Percentiles rank a stretch among this genome's conserved stretches.
phyloP scores from a whole-genome alignment of 1,140 invertebrate species.

The Arion vulgaris region DNA sequence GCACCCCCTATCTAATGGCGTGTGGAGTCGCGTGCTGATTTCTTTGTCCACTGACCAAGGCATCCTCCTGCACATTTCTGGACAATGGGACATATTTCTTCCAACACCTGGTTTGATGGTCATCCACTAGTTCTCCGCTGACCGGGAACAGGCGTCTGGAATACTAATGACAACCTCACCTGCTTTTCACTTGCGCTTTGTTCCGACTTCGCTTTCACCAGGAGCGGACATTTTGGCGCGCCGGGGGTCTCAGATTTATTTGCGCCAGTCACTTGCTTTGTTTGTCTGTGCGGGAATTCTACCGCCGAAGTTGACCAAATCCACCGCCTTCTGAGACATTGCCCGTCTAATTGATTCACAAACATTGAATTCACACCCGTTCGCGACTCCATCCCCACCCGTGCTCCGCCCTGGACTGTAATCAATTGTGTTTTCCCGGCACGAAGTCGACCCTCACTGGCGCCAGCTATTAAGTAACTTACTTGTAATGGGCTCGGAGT shows the following conservation, averaged over 20 bases:
- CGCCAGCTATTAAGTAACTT: background rate
- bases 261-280: background rate
- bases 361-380: background rate
- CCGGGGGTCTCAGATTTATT: background rate
- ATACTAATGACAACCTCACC: background rate
- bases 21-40: slow-evolving; percentile 10
- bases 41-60: background rate
- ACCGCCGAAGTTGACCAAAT: background rate
- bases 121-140: background rate
- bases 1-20: background rate
- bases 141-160: background rate
- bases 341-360: background rate
- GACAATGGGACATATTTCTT: background rate
- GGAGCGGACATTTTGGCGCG: background rate
- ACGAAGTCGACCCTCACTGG: background rate
- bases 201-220: background rate
- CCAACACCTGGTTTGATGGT: background rate
- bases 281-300: background rate
- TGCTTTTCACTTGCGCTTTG: background rate
- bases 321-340: background rate
- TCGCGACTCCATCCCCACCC: background rate
- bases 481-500: background rate
- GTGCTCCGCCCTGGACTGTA: background rate
- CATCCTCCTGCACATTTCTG: background rate
- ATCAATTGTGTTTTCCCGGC: background rate